Conservation (phyloP, 2,888 invertebrate species). For the Amphipyra berbera region DNA sequence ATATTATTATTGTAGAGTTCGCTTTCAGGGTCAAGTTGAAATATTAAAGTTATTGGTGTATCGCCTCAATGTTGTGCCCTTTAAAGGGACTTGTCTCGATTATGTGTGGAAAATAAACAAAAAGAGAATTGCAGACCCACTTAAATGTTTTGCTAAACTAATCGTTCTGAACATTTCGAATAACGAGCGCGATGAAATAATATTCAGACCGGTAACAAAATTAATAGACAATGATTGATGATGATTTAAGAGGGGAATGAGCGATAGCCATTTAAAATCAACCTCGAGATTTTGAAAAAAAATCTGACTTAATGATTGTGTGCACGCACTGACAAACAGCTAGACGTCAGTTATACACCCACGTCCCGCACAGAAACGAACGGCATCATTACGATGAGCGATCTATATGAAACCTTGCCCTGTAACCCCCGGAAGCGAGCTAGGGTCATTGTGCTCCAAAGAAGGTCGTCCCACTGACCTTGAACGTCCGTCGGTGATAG, state of each 20-base stretch:
- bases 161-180: too few relatives aligned
- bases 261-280: conserved; percentile 1
- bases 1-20: conserved; percentile 11
- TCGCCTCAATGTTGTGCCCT: neutral
- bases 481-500: conserved; percentile 64
- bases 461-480: conserved; percentile 64
- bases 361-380: conserved; percentile 17
- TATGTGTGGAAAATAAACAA: too few relatives aligned
- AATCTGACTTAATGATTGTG: conserved; percentile 16
- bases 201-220: conserved; percentile 8
- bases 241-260: conserved; percentile 10
- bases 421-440: conserved; percentile 62
- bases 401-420: conserved; percentile 57
- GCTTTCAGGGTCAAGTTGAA: conserved; percentile 24
- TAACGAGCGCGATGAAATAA: neutral
- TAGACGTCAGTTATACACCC: conserved; percentile 43
- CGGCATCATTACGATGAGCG: conserved; percentile 17
- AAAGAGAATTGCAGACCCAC: too few relatives aligned
- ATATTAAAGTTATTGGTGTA: conserved; percentile 4
- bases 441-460: conserved; percentile 68
- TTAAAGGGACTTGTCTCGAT: too few relatives aligned
- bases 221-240: neutral
- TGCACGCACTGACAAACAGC: conserved; percentile 5
- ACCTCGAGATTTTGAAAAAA: conserved; percentile 7
- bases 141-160: too few relatives aligned